Evolutionary conservation across 2,113 vertebrate genomes (phyloP).

Genomic region (Mugil cephalus): DNA sequence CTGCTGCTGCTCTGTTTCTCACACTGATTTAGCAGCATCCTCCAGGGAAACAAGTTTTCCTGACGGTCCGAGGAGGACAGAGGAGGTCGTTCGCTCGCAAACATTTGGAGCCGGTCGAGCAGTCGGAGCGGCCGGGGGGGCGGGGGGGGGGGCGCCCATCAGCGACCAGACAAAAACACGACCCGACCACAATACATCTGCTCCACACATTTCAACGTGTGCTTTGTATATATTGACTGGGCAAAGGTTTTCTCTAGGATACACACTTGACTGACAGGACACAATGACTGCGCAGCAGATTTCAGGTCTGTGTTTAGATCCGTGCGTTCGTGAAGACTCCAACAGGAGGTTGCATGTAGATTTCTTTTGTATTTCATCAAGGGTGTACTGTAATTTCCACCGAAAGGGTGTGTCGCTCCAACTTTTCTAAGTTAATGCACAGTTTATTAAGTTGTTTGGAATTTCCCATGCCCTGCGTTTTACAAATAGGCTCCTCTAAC

Average conservation of each 20-base stretch:
- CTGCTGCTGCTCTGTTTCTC: conserved; percentile 60
- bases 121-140: background rate
- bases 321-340: background rate
- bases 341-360: too few species aligned
- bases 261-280: conserved; percentile 34
- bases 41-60: conserved; percentile 50
- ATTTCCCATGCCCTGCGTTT: conserved; percentile 4
- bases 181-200: conserved; percentile 46
- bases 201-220: conserved; percentile 19
- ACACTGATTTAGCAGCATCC: conserved; percentile 73
- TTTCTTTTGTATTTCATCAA: background rate
- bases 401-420: background rate
- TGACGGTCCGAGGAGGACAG: conserved; percentile 14
- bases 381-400: background rate
- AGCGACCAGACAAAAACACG: conserved; percentile 42
- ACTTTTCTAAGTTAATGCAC: background rate
- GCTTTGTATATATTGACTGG: conserved; percentile 6
- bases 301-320: conserved; percentile 1
- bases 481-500: background rate
- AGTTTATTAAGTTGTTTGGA: background rate
- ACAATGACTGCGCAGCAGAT: conserved; percentile 13
- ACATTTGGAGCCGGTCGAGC: conserved; percentile 37
- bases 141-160: conserved; percentile 28
- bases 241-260: conserved; percentile 22
- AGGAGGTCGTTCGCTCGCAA: background rate